phyloP scores from a whole-genome alignment of 2,113 vertebrate species.

The Romanogobio albipinnatus region DNA sequence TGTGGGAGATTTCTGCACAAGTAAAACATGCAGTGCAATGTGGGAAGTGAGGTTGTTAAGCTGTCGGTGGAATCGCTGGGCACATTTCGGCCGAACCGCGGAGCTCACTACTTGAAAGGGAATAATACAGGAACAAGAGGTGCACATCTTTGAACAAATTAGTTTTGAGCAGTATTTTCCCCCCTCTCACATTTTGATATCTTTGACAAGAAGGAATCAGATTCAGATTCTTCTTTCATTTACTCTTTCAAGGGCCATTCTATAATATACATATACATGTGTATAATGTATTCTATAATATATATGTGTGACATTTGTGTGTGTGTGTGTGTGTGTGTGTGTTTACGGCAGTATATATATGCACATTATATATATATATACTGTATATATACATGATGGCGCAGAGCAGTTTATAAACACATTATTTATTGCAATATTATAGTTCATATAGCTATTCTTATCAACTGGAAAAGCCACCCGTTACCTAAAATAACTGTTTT shows the following conservation, averaged over 20 bases:
- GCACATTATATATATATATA: background rate
- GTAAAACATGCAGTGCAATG: slow-evolving; percentile 24
- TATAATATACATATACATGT: background rate
- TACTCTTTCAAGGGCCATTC: no score
- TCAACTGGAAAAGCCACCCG: background rate
- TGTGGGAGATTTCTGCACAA: slow-evolving; percentile 16
- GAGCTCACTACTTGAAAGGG: slow-evolving; percentile 56
- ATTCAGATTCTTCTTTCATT: background rate
- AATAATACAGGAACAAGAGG: slow-evolving; percentile 58
- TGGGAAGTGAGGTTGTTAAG: slow-evolving; percentile 31
- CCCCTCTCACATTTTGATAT: background rate
- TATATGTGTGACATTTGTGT: no score
- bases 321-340: no score
- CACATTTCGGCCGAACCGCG: slow-evolving; percentile 46
- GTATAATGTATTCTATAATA: no score
- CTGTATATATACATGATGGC: background rate
- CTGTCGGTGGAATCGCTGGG: slow-evolving; percentile 6
- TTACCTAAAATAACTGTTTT: background rate
- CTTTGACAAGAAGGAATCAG: background rate
- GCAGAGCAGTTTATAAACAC: background rate
- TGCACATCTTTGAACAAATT: slow-evolving; percentile 51
- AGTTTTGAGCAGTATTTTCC: slow-evolving; percentile 56
- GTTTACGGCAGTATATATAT: background rate
- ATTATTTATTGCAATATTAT: background rate
- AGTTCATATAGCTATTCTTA: background rate